These are phyloP conservation scores for Bagarius yarrelli DNA, from an alignment of 2,113 vertebrate genomes.

Conservation along the genomic window DNA sequence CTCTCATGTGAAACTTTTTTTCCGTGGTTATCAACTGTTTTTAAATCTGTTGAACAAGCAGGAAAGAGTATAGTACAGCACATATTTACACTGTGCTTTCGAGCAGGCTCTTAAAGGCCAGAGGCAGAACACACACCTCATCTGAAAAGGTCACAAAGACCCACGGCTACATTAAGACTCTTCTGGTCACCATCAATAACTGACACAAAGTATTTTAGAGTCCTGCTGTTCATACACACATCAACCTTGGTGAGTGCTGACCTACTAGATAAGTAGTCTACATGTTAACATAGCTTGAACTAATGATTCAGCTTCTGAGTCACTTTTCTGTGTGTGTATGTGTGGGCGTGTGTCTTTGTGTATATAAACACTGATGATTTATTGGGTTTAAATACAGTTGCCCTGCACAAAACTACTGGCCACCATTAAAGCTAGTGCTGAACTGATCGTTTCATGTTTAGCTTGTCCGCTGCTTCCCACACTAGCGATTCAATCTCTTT, in stretches of 20 bases:
- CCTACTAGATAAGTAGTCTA: constrained; percentile 2
- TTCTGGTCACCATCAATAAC: constrained; percentile 35
- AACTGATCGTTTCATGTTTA: constrained; percentile 35
- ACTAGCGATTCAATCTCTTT: constrained; percentile 39
- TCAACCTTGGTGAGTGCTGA: constrained; percentile 14
- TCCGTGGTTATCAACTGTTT: constrained; percentile 35
- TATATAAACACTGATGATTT: neutral
- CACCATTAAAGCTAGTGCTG: neutral
- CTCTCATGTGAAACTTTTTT: neutral
- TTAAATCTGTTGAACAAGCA: constrained; percentile 51
- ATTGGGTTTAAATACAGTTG: constrained; percentile 47
- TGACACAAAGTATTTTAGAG: constrained; percentile 16
- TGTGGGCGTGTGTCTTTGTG: constrained; percentile 26
- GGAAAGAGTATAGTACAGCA: constrained; percentile 40
- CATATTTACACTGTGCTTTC: constrained; percentile 46
- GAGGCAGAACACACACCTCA: constrained; percentile 37
- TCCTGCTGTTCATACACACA: constrained; percentile 28
- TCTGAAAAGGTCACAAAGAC: constrained; percentile 50
- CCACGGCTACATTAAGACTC: constrained; percentile 28
- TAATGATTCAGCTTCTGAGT: constrained; percentile 25
- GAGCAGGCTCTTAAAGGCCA: constrained; percentile 50
- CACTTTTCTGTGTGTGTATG: constrained; percentile 27
- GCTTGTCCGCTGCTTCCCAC: constrained; percentile 7
- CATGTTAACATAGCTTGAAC: constrained; percentile 36
- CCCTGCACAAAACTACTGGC: constrained; percentile 14